Evolutionary conservation across 2,888 invertebrate genomes (phyloP), one percentile per base, ranked within the genome.

Genomic region (Eupithecia centaureata): DNA sequence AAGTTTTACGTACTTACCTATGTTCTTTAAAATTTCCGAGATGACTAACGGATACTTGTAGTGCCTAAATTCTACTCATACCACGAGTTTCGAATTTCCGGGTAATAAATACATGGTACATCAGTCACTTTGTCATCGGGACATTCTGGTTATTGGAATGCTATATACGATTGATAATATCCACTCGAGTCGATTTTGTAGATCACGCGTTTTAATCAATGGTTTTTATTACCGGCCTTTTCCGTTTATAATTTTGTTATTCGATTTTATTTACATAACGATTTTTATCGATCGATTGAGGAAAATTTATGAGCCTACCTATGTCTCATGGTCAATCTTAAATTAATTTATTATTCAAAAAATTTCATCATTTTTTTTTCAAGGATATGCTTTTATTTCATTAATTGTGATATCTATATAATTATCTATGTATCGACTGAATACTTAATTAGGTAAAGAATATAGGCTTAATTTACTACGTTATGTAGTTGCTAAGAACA

Each of bases 391-490:
- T 56, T 22, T 57, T 30, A 30, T 61, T 56, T 65, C 42, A 54
- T 32, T 1, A n/a, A 35, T 68, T 71, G 70, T 74, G 68, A 73
- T 74, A 71, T 68, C 33, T 71, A 69, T 71, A 73, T 74, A 71
- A 66, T 30, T 71, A 69, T 71, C 25, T 66, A 59, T 68, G 57
- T 70, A 68, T 67, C 61, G 75, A 76, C 75, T 76, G 75, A 74
- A 67, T 68, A 51, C 42, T 68, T n/a, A n/a, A 67, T 66, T 71
- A 72, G 66, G 62, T 70, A 65, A 71, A 61, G 63, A 68, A 67
- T 56, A 18, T 61, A 63, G 69, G 52, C 33, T 63, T 61, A 68
- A 60, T 25, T 52, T 56, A 57, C 67, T 65, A 59, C 60, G 15
- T 47, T 65, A 61, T 35, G 54, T 70, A 57, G 63, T 70, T 68